Evolutionary conservation across 1,140 invertebrate species (phyloP).

Genomic region (Orius insidiosus): DNA sequence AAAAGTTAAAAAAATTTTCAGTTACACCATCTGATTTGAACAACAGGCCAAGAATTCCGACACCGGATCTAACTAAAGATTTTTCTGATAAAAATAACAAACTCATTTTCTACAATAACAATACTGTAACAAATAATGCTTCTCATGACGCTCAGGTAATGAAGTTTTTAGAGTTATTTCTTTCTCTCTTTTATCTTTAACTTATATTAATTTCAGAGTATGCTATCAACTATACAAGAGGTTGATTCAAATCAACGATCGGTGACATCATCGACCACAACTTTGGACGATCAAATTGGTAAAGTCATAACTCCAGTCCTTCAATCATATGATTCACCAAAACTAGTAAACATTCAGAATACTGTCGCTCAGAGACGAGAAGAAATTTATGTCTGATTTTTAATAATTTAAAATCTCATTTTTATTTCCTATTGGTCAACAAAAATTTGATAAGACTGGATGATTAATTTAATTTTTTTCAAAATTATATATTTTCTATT

Average conservation of each 20-base stretch:
- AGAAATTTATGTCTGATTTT: constrained; percentile 32
- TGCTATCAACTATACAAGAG: constrained; percentile 61
- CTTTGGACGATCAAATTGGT: constrained; percentile 21
- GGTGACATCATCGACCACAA: constrained; percentile 22
- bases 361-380: constrained; percentile 29
- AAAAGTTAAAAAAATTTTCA: constrained; percentile 32
- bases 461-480: too few relatives aligned
- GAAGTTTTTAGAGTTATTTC: not conserved
- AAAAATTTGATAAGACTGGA: too few relatives aligned
- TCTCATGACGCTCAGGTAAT: not conserved
- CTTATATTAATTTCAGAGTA: constrained; percentile 34
- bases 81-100: constrained; percentile 29
- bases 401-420: too few relatives aligned
- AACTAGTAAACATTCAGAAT: too few relatives aligned
- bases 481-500: too few relatives aligned
- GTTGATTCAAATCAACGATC: constrained; percentile 34
- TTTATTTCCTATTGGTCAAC: too few relatives aligned
- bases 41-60: constrained; percentile 64
- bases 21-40: constrained; percentile 40
- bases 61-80: constrained; percentile 68
- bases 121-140: constrained; percentile 27
- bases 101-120: constrained; percentile 29
- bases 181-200: not conserved
- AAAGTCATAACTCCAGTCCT: constrained; percentile 25
- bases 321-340: constrained; percentile 23